Evolutionary conservation across 2,888 invertebrate species (phyloP).

Genomic region (Apomyelois bistriatella): DNA sequence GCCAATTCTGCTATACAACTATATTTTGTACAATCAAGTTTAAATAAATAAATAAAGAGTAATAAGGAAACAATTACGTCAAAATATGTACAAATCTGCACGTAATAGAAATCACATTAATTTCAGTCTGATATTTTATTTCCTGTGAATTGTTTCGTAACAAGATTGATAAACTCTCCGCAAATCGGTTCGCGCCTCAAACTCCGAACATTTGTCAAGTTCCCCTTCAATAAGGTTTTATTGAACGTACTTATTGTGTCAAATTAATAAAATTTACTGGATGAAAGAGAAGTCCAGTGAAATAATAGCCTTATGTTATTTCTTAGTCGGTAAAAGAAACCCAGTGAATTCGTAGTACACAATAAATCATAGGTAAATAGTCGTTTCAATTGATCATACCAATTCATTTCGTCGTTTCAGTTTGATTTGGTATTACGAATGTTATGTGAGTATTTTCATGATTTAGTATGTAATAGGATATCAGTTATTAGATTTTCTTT

Average conservation of each 20-base stretch:
- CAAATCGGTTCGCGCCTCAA: background rate
- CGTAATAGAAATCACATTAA: too few relatives aligned
- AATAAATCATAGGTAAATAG: slow-evolving; percentile 15
- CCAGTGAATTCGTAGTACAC: slow-evolving; percentile 9
- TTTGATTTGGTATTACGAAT: slow-evolving; percentile 3
- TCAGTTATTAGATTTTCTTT: background rate
- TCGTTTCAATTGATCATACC: slow-evolving; percentile 4
- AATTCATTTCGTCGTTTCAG: slow-evolving; percentile 12
- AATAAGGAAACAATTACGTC: too few relatives aligned
- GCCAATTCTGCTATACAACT: too few relatives aligned
- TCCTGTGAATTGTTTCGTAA: too few relatives aligned
- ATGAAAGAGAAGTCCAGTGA: slow-evolving; percentile 9
- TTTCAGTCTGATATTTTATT: too few relatives aligned
- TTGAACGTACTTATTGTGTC: slow-evolving; percentile 14
- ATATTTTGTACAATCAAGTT: too few relatives aligned
- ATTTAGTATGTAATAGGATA: background rate
- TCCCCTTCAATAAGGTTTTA: slow-evolving; percentile 12
- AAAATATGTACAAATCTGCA: background rate
- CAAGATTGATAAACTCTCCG: background rate
- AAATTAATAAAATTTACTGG: slow-evolving; percentile 14
- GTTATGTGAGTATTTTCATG: background rate
- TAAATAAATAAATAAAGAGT: too few relatives aligned
- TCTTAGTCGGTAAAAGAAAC: slow-evolving; percentile 7
- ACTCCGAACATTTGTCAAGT: slow-evolving; percentile 10
- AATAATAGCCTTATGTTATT: slow-evolving; percentile 17